Base-by-base conservation (phyloP, 1,140 invertebrate species). In the Solen grandis region DNA sequence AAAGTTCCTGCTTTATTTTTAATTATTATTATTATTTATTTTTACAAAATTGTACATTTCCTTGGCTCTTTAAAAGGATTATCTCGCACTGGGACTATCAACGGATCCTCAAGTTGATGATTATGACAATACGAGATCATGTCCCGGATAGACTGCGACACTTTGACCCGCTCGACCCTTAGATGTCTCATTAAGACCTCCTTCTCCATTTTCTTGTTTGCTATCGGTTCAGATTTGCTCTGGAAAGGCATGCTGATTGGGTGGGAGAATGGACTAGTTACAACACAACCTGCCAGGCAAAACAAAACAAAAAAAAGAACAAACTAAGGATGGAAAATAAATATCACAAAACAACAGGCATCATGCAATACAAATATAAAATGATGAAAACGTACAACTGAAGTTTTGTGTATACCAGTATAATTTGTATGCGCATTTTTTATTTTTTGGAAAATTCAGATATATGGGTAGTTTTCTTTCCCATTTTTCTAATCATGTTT, bases 61-160 rank as follows among this genome's bases (percentile, higher is more conserved):
- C 60, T 77, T 69, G 82, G 82, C 25, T 76, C 80, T 57, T 77
- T 82, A 59, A 84, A 84, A 33, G 83, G 83, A 33, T 84, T 84
- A n/a, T 84, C 83, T 36, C 74, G 70, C 3, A 84, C 79, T 2
- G 83, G 83, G 50, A 68, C 69, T 10, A 84, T 84, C 2, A 84
- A 72, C 5, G 83, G 83, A 52, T 84, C 83, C 29, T 72, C 65
- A 16, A 33, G 41, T 33, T 55, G 41, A 54, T 73, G 27, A 14
- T 59, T 22, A 29, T 55, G 36, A 36, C 83, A 84, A 46, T 73
- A 84, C 38, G 68, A 19, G 8, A 74, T 70, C 25, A 84, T 33
- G 13, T 83, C 75, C 5, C 35, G n/a, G 16, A 85, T 31, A 27
- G 84, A 66, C 36, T 66, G 33, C 33, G 81, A 83, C 22, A 76